Base-by-base conservation (phyloP, 2,888 invertebrate genomes). In the Lacanobia oleracea region DNA sequence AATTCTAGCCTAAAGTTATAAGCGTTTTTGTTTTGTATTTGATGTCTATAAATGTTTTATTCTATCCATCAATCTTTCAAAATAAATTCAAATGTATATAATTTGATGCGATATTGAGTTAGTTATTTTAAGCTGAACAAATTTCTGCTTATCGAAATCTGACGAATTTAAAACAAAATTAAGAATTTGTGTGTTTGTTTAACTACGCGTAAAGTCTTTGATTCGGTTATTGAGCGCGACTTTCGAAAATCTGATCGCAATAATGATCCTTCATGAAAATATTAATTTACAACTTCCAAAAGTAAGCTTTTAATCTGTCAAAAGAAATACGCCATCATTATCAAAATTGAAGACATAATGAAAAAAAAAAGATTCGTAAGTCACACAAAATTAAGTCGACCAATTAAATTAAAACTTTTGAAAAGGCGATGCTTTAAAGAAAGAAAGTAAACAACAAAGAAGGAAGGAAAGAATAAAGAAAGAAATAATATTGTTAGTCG, bases 371-470 rank as follows among this genome's bases (percentile, higher is more conserved):
- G 43, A 63, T n/a, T 75, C 68, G 23, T 53, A 23, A 74, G 33
- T 57, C 33, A 16, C 16, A 68, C 62, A 59, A 70, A 75, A 63
- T 62, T 70, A 48, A 45, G 69, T n/a, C 64, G 43, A 56, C 63
- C 67, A 74, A 83, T 72, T 75, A 65, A 77, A 77, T 77, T 37
- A 64, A 74, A 79, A 79, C 45, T 83, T 74, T 72, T 68, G 50
- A 54, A 66, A 73, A 54, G 62, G 72, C 71, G 43, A 70, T 67
- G 59, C 21, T 73, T 23, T 37, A 18, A 65, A 53, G 48, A 51
- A 71, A 37, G 9, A 66, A 67, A 75, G 45, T 51, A 67, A 71
- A 77, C 53, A 75, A 70, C 14, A 45, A 61, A 33, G 9, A 68
- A 77, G 48, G 56, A 45, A 54, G n/a, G 21, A 62, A 69, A 69